Conservation (phyloP, 1,140 invertebrate genomes). For the Lucilia sericata region DNA sequence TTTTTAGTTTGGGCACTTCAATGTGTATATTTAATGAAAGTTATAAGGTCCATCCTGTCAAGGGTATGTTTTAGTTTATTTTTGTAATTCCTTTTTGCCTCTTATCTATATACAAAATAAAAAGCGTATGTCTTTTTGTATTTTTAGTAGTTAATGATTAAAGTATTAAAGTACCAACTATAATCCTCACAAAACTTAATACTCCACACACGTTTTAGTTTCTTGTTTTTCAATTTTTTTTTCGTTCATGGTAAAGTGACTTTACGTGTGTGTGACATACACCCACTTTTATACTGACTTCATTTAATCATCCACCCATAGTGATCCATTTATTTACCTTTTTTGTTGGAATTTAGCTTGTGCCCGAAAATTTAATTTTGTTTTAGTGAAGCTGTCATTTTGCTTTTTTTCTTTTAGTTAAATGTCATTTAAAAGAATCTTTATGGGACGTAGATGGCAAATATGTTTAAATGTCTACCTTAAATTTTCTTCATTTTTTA, state of each 20-base stretch:
- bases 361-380: neutral
- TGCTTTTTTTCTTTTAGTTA: neutral
- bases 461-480: slow-evolving; percentile 47
- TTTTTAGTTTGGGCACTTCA: neutral
- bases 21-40: neutral
- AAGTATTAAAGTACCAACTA: neutral
- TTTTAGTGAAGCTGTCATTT: neutral
- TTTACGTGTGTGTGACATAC: neutral
- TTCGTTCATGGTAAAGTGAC: no score
- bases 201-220: no score
- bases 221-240: no score
- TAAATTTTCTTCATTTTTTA: neutral
- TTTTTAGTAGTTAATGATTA: neutral
- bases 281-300: neutral
- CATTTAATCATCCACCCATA: neutral
- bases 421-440: neutral
- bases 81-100: neutral
- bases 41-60: neutral
- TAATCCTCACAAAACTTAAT: no score
- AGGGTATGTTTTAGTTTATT: neutral
- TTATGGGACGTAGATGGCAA: neutral
- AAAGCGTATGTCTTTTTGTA: neutral
- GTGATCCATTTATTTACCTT: neutral
- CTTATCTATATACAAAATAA: neutral
- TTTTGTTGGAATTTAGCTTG: neutral